Evolutionary conservation across 2,888 invertebrate species (phyloP).

Genomic region (Augiades crinisus): DNA sequence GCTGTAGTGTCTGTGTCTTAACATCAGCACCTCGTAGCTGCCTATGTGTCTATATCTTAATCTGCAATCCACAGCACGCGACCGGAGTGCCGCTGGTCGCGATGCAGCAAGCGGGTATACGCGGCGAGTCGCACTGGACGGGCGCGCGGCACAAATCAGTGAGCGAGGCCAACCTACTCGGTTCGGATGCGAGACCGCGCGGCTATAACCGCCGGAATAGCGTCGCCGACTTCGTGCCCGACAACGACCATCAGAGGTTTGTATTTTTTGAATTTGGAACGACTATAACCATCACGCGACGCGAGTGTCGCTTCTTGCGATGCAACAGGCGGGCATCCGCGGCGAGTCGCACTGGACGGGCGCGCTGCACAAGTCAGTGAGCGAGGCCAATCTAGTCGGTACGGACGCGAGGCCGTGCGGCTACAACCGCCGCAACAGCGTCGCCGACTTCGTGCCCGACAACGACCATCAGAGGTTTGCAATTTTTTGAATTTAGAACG

Average conservation of each 20-base stretch:
- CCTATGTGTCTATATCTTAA: too few relatives aligned
- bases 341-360: slow-evolving; percentile 76
- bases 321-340: slow-evolving; percentile 86
- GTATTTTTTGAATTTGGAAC: background rate
- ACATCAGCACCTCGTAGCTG: too few relatives aligned
- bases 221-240: slow-evolving; percentile 81
- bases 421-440: slow-evolving; percentile 79
- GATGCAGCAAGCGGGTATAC: slow-evolving; percentile 85
- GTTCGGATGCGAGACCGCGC: slow-evolving; percentile 76
- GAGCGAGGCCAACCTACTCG: slow-evolving; percentile 93
- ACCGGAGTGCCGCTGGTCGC: slow-evolving; percentile 84
- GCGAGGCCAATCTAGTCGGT: slow-evolving; percentile 92
- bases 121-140: slow-evolving; percentile 78
- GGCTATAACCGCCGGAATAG: slow-evolving; percentile 79
- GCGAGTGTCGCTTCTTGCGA: slow-evolving; percentile 65
- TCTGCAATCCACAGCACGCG: slow-evolving; percentile 44
- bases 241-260: slow-evolving; percentile 80
- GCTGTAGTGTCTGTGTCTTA: too few relatives aligned
- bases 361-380: slow-evolving; percentile 85
- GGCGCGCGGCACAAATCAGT: slow-evolving; percentile 84
- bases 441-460: slow-evolving; percentile 81
- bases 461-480: slow-evolving; percentile 79
- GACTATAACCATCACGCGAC: too few relatives aligned
- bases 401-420: slow-evolving; percentile 77
- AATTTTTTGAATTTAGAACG: background rate